Evolutionary conservation across 2,888 invertebrate species (phyloP).

Genomic region (Chrysodeixis includens): DNA sequence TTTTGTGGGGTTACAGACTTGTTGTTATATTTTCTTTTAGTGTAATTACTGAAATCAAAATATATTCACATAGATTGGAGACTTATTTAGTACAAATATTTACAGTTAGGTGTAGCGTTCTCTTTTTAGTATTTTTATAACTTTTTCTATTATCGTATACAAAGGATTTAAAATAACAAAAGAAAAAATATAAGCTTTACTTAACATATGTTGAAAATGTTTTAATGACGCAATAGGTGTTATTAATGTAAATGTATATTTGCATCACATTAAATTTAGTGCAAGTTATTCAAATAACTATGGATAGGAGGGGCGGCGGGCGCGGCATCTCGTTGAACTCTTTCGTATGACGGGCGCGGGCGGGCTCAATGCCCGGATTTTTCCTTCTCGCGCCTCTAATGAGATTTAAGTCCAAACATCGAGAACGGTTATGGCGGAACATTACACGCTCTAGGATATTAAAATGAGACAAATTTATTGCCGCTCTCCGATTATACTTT

Average conservation of each 20-base stretch:
- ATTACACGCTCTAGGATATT: conserved; percentile 86
- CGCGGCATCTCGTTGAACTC: conserved; percentile 81
- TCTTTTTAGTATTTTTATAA: too few relatives aligned
- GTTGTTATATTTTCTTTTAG: neutral
- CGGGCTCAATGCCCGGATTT: conserved; percentile 57
- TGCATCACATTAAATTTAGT: neutral
- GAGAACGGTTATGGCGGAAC: conserved; percentile 74
- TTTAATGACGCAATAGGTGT: too few relatives aligned
- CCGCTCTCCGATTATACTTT: conserved; percentile 85
- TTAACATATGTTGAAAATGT: too few relatives aligned
- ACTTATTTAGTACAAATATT: too few relatives aligned
- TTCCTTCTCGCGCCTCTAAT: conserved; percentile 67
- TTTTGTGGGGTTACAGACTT: neutral
- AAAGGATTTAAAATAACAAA: too few relatives aligned
- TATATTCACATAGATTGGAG: neutral
- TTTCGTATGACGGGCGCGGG: conserved; percentile 73
- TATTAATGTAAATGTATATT: neutral
- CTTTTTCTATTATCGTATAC: too few relatives aligned
- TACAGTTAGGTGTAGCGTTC: too few relatives aligned
- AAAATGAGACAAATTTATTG: conserved; percentile 89
- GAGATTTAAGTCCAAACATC: conserved; percentile 77
- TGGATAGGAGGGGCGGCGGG: conserved; percentile 46
- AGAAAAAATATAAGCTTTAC: too few relatives aligned
- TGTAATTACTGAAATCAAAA: neutral
- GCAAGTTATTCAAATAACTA: conserved; percentile 38